A percentile compares a stretch with the other conserved stretches of the same genome.
Conservation (phyloP, 2,888 invertebrate species). For the Drosophila mercatorum region DNA sequence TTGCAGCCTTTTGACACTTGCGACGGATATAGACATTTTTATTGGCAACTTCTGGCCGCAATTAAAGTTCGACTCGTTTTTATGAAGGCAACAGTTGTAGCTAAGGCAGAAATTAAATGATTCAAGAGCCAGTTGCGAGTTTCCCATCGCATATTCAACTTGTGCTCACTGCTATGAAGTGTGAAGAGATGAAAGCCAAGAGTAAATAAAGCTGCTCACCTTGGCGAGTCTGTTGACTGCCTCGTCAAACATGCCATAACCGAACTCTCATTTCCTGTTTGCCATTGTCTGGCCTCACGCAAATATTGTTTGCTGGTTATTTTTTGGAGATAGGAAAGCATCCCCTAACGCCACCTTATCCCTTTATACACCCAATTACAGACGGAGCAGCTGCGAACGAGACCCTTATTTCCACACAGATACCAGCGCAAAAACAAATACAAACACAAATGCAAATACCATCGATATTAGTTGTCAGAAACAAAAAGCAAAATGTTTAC, state of each 20-base stretch:
- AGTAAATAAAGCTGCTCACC: conserved; percentile 40
- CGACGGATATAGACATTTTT: conserved; percentile 9
- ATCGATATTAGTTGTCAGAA: conserved; percentile 50
- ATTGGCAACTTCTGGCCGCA: conserved; percentile 12
- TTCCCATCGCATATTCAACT: not conserved
- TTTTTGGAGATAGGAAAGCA: not conserved
- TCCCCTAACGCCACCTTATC: conserved; percentile 9
- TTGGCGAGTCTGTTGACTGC: conserved; percentile 12
- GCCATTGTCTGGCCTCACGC: conserved; percentile 43
- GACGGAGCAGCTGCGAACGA: conserved; percentile 19
- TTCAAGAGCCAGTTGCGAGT: conserved; percentile 2
- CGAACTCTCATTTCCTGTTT: conserved; percentile 58
- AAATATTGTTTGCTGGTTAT: conserved; percentile 21
- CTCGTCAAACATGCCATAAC: conserved; percentile 34
- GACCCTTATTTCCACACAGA: conserved; percentile 30
- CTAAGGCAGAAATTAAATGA: not conserved
- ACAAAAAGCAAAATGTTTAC: conserved; percentile 58
- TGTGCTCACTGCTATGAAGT: conserved; percentile 11
- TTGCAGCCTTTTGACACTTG: conserved; percentile 32
- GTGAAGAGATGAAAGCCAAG: conserved; percentile 33
- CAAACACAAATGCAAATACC: conserved; percentile 21
- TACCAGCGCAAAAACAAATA: conserved; percentile 8
- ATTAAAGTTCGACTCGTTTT: conserved; percentile 10
- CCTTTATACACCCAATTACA: conserved; percentile 45
- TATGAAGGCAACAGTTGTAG: conserved; percentile 15